Percentiles rank a stretch among this genome's conserved stretches.
Evolutionary conservation across 2,888 invertebrate genomes (phyloP).

Genomic region (Bombylius major): DNA sequence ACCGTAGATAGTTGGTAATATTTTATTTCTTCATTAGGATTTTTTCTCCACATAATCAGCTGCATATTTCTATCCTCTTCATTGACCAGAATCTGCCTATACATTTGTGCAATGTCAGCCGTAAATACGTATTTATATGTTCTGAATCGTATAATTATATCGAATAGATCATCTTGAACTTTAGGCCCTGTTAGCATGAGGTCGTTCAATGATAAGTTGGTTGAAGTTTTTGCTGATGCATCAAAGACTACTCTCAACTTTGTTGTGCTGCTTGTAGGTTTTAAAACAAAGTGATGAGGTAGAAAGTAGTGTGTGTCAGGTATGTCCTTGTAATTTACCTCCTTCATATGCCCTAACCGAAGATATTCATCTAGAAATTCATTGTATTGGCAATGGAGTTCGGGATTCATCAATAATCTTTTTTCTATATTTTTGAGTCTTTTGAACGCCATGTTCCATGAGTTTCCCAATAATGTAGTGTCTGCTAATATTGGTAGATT

Average conservation of each 20-base stretch:
- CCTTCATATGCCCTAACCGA: background rate
- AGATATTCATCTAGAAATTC: background rate
- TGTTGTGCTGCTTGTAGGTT: background rate
- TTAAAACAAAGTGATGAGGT: background rate
- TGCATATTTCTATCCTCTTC: background rate
- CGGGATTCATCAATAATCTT: background rate
- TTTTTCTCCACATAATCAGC: background rate
- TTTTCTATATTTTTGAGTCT: background rate
- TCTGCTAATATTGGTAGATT: background rate
- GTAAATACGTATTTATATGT: slow-evolving; percentile 15
- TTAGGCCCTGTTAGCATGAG: slow-evolving; percentile 2
- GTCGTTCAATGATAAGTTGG: background rate
- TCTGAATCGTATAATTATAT: slow-evolving; percentile 3
- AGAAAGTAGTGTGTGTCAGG: background rate
- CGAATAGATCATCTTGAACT: slow-evolving; percentile 7
- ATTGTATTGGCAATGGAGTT: background rate
- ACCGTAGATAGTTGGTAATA: slow-evolving; percentile 25
- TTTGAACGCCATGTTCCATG: background rate
- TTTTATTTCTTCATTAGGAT: slow-evolving; percentile 19
- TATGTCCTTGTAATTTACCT: background rate
- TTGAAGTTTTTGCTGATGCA: background rate
- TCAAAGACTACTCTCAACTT: background rate
- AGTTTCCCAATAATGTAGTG: background rate
- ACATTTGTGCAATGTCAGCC: slow-evolving; percentile 14
- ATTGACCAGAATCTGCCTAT: slow-evolving; percentile 3